Conservation (phyloP, 2,113 vertebrate genomes). For the Phylloscopus trochiloides region DNA sequence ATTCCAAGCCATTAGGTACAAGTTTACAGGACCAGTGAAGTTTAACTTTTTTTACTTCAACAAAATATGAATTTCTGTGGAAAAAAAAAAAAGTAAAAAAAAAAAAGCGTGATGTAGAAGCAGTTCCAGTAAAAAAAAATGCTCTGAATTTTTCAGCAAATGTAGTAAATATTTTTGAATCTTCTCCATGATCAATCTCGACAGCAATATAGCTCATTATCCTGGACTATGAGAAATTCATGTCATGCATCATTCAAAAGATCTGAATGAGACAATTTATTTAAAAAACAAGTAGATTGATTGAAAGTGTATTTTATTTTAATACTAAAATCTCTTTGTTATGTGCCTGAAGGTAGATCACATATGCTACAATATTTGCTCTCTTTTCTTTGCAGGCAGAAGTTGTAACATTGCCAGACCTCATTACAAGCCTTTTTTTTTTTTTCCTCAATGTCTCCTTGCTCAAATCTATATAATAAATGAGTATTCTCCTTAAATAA, state of each 20-base stretch:
- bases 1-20: too few relatives aligned
- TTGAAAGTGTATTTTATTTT: neutral
- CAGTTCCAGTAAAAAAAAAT: neutral
- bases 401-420: neutral
- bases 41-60: neutral
- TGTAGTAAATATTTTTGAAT: neutral
- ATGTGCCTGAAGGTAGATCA: neutral
- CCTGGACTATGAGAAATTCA: neutral
- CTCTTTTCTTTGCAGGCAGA: neutral
- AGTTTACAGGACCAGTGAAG: neutral
- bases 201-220: neutral
- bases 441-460: neutral
- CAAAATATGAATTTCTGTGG: neutral
- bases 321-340: neutral
- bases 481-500: neutral
- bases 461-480: neutral
- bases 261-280: neutral
- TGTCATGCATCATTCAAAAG: neutral
- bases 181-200: neutral
- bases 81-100: neutral
- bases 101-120: neutral
- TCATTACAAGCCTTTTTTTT: neutral
- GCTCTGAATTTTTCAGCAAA: neutral
- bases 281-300: neutral
- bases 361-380: neutral